These are phyloP conservation scores for Andrena trimmerana DNA, from an alignment of 2,888 invertebrate species.

Conservation along the genomic window DNA sequence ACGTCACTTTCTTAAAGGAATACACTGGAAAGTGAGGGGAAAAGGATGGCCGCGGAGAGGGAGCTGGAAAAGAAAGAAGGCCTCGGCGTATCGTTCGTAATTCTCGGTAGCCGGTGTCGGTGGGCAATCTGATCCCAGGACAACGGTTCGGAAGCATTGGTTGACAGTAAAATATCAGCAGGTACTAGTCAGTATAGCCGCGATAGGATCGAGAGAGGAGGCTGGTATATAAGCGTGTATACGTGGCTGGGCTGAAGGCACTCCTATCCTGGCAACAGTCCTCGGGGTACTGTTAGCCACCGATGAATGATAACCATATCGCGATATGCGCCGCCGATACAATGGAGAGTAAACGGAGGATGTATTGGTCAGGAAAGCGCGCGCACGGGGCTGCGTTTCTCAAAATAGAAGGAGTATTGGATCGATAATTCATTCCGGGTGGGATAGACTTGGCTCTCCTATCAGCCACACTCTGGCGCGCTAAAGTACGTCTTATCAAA, in stretches of 20 bases:
- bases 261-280: constrained; percentile 58
- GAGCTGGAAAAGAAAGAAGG: constrained; percentile 1
- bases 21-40: neutral
- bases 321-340: constrained; percentile 79
- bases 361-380: constrained; percentile 71
- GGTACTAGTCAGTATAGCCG: constrained; percentile 67
- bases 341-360: constrained; percentile 76
- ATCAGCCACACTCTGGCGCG: neutral
- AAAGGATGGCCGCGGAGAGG: neutral
- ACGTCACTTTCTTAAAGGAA: neutral
- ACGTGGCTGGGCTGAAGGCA: constrained; percentile 41
- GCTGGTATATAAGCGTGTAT: constrained; percentile 56
- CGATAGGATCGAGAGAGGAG: constrained; percentile 66
- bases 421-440: constrained; percentile 60
- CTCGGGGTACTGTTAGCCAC: constrained; percentile 71
- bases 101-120: constrained; percentile 79
- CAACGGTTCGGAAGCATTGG: constrained; percentile 83
- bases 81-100: constrained; percentile 71
- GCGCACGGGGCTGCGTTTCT: constrained; percentile 41
- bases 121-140: constrained; percentile 82
- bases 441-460: constrained; percentile 21
- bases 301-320: constrained; percentile 83
- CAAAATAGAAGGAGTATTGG: constrained; percentile 64
- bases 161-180: constrained; percentile 85
- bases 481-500: neutral